Base-by-base conservation (phyloP, 1,140 invertebrate species). In the Drosophila albomicans region DNA sequence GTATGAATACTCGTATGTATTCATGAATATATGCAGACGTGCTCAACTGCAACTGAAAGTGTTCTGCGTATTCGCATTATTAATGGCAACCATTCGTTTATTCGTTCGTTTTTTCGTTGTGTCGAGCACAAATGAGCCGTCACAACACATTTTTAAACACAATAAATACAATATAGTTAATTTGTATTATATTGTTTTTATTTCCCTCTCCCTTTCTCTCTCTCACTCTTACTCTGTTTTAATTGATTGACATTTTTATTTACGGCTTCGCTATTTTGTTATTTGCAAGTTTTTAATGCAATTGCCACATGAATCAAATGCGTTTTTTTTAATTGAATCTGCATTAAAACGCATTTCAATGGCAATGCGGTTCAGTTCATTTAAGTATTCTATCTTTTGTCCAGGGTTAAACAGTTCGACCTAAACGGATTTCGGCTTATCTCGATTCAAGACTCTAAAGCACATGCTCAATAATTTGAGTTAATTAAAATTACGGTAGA, bases 121-220 rank as follows among this genome's bases (percentile, higher is more conserved):
- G 30, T 8, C 6, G 16, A 16, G 43, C 38, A 25, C 20, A 73
- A 73, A 73, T 73, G 52, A 67, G 46, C 38, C 71, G 41, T 74
- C 63, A 68, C 35, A 38, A 68, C 63, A 68, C 35, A 38, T 59
- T 68, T 73, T 35, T 67, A 68, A 46, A 72, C 58, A 67, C 52
- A 66, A 63, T 43, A 77, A 46, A 72, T 66, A 67, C 52, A 66
- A 63, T 43, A 77, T 78, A 65, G 63, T 86, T 78, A 64, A 87
- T 79, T 82, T 87, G 63, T 58, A 75, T 71, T 69, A 66, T 59
- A 79, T 75, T 73, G 57, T 51, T 70, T 72, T 32, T 54, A 35
- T 15, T 54, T 32, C 35, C 10, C 10, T 11, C 8, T 11, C 1
- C 7, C 6, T 1, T 7, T 32, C 32, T 32, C 32, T 8, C 32